phyloP scores from a whole-genome alignment of 1,140 invertebrate species.

The Drosophila yakuba region DNA sequence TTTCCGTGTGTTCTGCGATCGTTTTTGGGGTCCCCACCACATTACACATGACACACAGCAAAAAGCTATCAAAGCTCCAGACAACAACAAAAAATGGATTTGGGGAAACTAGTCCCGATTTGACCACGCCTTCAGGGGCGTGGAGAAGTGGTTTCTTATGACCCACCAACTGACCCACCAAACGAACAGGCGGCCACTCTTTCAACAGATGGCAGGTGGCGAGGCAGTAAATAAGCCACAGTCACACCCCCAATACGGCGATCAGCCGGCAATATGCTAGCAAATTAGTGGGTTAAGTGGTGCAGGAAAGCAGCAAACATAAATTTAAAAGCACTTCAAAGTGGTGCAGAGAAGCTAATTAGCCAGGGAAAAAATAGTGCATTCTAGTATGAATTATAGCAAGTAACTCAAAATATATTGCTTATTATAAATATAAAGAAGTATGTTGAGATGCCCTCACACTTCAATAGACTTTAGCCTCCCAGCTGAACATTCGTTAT shows the following conservation, averaged over 20 bases:
- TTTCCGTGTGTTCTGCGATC: constrained; percentile 65
- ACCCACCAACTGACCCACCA: constrained; percentile 21
- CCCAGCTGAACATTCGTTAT: not conserved
- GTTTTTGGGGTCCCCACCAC: constrained; percentile 20
- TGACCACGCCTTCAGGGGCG: constrained; percentile 15
- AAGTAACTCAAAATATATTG: too few species aligned
- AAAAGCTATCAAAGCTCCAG: constrained; percentile 21
- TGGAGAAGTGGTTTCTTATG: constrained; percentile 66
- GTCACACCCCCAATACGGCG: constrained; percentile 16
- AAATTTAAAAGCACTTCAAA: constrained; percentile 2
- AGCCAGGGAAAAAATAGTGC: not conserved
- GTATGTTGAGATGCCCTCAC: too few species aligned
- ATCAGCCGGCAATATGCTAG: constrained; percentile 31
- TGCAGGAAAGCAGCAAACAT: constrained; percentile 15
- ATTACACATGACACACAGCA: constrained; percentile 9
- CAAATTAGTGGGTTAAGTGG: constrained; percentile 60
- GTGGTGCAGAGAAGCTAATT: constrained; percentile 6
- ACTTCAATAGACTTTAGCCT: too few species aligned
- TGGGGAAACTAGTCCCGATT: constrained; percentile 41
- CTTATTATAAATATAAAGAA: too few species aligned
- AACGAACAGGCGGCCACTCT: constrained; percentile 20
- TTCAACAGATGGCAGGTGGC: constrained; percentile 55
- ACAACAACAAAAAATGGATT: constrained; percentile 17
- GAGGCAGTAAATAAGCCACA: constrained; percentile 57
- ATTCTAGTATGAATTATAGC: not conserved